Evolutionary conservation across 2,113 vertebrate genomes (phyloP), one percentile per base, ranked within the genome.

Genomic region (Trogon surrucura): DNA sequence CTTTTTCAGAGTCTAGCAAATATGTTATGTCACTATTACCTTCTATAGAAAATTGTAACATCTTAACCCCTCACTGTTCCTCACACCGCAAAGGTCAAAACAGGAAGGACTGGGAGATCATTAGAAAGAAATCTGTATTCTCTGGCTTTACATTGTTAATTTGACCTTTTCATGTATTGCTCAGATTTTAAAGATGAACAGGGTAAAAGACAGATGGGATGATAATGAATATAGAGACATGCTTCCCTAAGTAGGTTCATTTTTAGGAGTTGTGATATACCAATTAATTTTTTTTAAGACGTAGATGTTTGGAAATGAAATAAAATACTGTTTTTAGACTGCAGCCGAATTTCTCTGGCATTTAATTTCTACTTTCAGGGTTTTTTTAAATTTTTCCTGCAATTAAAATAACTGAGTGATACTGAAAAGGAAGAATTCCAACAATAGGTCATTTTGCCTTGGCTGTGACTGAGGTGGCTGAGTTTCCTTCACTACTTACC

Each of bases 251-350:
- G 70, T 50, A 89, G 58, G 36, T 89, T 95, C 77, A 47, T 91
- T 96, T 96, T 93, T 86, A 89, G 77, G 70, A 96, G 58, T 54
- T 93, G 77, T 92, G 77, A 87, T 92, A 78, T 79, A 89, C 79
- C 77, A 93, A 93, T 96, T 93, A 93, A 84, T 78, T 94, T 93
- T 83, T 95, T 95, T 93, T 85, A 80, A 93, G 50, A 50, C 62
- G 64, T 89, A 80, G 92, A 87, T 73, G 82, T 95, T 61, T 69
- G 70, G 74, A 94, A 87, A 70, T 60, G 45, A 80, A 91, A 80
- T 77, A 69, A 80, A 95, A 57, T 84, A 65, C 83, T 67, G 48
- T 5, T 92, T 92, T 95, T 94, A 94, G 69, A 57, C n/a, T 72
- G 73, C 47, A 89, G 53, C 47, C 80, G 93, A 94, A 84, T 94